Evolutionary conservation across 2,888 invertebrate species (phyloP).

Genomic region (Phaedon cochleariae): DNA sequence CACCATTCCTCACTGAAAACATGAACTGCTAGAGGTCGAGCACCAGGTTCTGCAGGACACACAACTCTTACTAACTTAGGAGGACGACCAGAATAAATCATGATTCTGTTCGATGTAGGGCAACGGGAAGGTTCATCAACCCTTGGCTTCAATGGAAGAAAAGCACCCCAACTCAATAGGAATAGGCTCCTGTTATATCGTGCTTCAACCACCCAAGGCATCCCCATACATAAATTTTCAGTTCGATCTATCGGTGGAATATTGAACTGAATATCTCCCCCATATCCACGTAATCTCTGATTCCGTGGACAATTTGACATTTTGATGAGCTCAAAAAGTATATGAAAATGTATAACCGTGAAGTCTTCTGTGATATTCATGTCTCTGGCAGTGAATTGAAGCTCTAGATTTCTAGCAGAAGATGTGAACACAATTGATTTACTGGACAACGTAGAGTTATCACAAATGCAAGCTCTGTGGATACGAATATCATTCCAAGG

Average conservation of each 20-base stretch:
- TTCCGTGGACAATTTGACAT: conserved; percentile 72
- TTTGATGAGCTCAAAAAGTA: conserved; percentile 72
- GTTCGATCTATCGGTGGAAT: conserved; percentile 70
- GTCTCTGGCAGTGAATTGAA: conserved; percentile 77
- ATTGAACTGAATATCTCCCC: conserved; percentile 73
- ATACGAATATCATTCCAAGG: conserved; percentile 77
- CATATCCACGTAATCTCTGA: conserved; percentile 70
- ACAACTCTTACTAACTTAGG: conserved; percentile 69
- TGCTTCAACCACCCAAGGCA: conserved; percentile 83
- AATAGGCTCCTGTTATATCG: conserved; percentile 82
- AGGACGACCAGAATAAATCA: conserved; percentile 81
- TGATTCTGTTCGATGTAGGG: conserved; percentile 79
- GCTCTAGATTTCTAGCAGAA: conserved; percentile 74
- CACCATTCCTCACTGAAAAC: conserved; percentile 85
- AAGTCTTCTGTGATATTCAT: conserved; percentile 84
- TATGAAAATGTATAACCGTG: conserved; percentile 81
- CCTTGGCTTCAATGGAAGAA: conserved; percentile 71
- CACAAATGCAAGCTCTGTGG: conserved; percentile 81
- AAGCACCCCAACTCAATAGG: conserved; percentile 83
- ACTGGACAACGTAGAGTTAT: conserved; percentile 71
- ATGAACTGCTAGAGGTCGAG: conserved; percentile 74
- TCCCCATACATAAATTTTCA: conserved; percentile 75
- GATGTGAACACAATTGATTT: conserved; percentile 72
- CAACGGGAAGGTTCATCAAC: conserved; percentile 73
- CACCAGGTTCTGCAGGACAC: conserved; percentile 76